A percentile compares a stretch with the other conserved stretches of the same genome.
Conservation (phyloP, 2,888 invertebrate species). For the Drosophila macrospina region DNA sequence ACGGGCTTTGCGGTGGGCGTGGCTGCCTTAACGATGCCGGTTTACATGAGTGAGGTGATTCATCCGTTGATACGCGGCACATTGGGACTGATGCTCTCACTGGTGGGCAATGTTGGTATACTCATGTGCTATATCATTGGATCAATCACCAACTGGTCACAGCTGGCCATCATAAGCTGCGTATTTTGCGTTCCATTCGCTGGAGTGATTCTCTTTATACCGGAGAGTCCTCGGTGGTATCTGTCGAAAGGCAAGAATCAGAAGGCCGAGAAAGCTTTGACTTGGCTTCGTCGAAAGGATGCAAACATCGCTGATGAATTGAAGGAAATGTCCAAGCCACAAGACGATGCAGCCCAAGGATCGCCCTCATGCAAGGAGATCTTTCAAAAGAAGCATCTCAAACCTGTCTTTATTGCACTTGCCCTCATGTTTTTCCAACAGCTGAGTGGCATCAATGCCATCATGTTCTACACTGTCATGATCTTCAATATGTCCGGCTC, state of each 20-base stretch:
- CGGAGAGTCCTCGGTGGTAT: slow-evolving; percentile 91
- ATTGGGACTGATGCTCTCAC: slow-evolving; percentile 92
- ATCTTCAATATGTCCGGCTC: slow-evolving; percentile 88
- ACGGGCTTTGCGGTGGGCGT: slow-evolving; percentile 86
- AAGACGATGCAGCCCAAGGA: slow-evolving; percentile 78
- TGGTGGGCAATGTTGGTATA: slow-evolving; percentile 92
- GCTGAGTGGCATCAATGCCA: slow-evolving; percentile 91
- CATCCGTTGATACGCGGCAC: slow-evolving; percentile 92
- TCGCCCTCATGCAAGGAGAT: slow-evolving; percentile 82
- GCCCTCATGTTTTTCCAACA: slow-evolving; percentile 94
- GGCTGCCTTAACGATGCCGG: slow-evolving; percentile 91
- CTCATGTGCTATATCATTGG: slow-evolving; percentile 89
- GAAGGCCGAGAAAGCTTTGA: slow-evolving; percentile 89
- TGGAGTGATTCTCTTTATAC: slow-evolving; percentile 90
- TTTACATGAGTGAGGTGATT: slow-evolving; percentile 93
- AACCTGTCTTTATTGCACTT: slow-evolving; percentile 89
- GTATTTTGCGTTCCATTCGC: slow-evolving; percentile 87
- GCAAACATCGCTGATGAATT: slow-evolving; percentile 88
- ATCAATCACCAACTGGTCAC: slow-evolving; percentile 37
- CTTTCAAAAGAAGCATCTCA: slow-evolving; percentile 86
- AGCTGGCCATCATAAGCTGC: slow-evolving; percentile 51
- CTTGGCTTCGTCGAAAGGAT: slow-evolving; percentile 88
- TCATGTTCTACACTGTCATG: slow-evolving; percentile 90
- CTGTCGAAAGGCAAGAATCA: slow-evolving; percentile 87
- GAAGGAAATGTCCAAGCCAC: slow-evolving; percentile 82